Base-by-base conservation (phyloP, 35 echinoderm and acorn worm genomes). In the Lytechinus pictus region DNA sequence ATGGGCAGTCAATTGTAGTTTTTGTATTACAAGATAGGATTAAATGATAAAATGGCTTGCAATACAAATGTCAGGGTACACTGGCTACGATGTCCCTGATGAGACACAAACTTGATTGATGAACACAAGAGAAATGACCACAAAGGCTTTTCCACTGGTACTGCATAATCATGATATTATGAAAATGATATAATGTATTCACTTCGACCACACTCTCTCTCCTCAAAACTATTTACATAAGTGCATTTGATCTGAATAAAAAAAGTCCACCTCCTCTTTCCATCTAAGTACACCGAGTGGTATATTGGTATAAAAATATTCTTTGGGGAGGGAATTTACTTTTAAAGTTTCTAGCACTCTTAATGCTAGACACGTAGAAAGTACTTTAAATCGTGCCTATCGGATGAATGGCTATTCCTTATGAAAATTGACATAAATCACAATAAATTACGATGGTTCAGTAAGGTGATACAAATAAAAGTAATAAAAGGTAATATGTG, bases 211-310 rank as follows among this genome's bases (percentile, higher is more conserved):
- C 61, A 21, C 61, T 21, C 61, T 13, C 61, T 21, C 61, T 71
- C 66, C n/a, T 79, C 21, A 79, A 79, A 24, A 79, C 66, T 79
- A 79, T 79, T n/a, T 79, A 79, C 66, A 79, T n/a, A 7, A 79
- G 66, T 79, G 66, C 66, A 79, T 79, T 79, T 79, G 66, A n/a
- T 79, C 66, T 79, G 66, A 79, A n/a, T 79, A 79, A 24, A 79
- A 79, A 24, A 71, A 71, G 16, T 71, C 61, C 61, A 79, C 19
- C 14, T 24, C 19, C 21, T 24, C 21, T 79, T 24, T 79, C 66
- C 19, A 16, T 79, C 66, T n/a, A 79, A 79, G 66, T 79, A 79
- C 4, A 79, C 16, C 19, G 19, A 79, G 66, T 24, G 21, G 66
- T 79, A 24, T 79, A 79, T 79, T 7, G 21, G n/a, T 79, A 79